Percentiles rank a stretch among this genome's conserved stretches.
phyloP scores from a whole-genome alignment of 2,888 invertebrate genomes.

The Agriopis marginaria region DNA sequence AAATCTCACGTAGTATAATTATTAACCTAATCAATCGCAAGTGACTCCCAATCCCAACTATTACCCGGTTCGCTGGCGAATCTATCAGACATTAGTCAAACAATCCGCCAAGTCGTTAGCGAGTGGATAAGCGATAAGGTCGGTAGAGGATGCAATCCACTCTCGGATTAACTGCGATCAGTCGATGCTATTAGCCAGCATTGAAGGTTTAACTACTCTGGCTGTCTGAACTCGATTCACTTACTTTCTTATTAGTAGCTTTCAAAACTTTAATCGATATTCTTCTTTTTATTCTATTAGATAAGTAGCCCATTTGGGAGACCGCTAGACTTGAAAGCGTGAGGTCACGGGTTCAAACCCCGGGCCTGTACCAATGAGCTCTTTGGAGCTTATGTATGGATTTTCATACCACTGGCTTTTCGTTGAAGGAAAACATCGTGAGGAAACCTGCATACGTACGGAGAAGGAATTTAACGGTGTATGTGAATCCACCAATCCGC shows the following conservation, averaged over 20 bases:
- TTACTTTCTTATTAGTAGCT: background rate
- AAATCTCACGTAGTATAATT: background rate
- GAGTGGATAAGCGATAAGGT: conserved; percentile 24
- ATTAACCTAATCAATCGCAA: conserved; percentile 5
- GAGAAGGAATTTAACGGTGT: too few species aligned
- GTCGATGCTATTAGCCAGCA: conserved; percentile 12
- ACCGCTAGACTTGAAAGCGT: too few species aligned
- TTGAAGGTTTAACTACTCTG: background rate
- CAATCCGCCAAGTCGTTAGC: conserved; percentile 34
- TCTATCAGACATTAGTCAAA: conserved; percentile 28
- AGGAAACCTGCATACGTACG: too few species aligned
- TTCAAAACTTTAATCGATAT: background rate
- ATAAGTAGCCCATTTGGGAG: too few species aligned
- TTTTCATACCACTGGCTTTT: too few species aligned
- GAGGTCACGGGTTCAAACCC: too few species aligned
- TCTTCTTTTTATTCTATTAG: background rate
- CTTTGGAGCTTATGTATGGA: too few species aligned
- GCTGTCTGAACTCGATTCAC: too few species aligned
- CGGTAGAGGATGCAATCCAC: conserved; percentile 29
- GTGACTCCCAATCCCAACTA: conserved; percentile 1
- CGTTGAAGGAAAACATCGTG: too few species aligned
- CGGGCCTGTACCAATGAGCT: too few species aligned
- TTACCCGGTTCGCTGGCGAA: background rate
- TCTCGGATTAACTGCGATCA: conserved; percentile 27
- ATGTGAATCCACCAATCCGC: too few species aligned